Conservation (phyloP, 2,797 vertebrate species). For the Eleutherodactylus coqui region DNA sequence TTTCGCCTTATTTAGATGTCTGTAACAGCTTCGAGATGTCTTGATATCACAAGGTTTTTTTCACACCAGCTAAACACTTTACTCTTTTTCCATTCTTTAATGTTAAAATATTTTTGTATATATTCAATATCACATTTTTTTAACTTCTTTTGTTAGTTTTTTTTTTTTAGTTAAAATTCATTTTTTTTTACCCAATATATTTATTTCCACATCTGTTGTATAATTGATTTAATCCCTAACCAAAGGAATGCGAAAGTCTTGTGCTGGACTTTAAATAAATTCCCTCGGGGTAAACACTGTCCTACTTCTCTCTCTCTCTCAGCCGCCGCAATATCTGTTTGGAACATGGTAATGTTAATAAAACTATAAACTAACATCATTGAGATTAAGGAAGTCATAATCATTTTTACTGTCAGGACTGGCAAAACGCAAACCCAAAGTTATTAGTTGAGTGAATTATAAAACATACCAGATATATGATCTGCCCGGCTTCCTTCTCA, state of each 20-base stretch:
- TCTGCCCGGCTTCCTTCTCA: slow-evolving; percentile 43
- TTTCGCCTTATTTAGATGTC: slow-evolving; percentile 29
- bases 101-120: slow-evolving; percentile 19
- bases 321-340: slow-evolving; percentile 74
- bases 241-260: slow-evolving; percentile 78
- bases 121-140: slow-evolving; percentile 38
- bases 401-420: slow-evolving; percentile 62
- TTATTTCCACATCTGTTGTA: slow-evolving; percentile 75
- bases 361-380: slow-evolving; percentile 73
- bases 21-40: slow-evolving; percentile 6
- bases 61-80: slow-evolving; percentile 1
- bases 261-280: slow-evolving; percentile 76
- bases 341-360: slow-evolving; percentile 71
- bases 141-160: neutral
- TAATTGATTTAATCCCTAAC: slow-evolving; percentile 85
- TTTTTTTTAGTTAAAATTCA: slow-evolving; percentile 22
- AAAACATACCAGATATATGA: slow-evolving; percentile 42
- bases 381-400: slow-evolving; percentile 78
- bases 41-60: neutral
- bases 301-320: slow-evolving; percentile 73
- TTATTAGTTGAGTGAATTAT: slow-evolving; percentile 57
- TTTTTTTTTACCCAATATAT: slow-evolving; percentile 46
- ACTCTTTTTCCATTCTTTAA: slow-evolving; percentile 1
- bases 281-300: slow-evolving; percentile 80
- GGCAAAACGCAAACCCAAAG: slow-evolving; percentile 36